Percentiles rank a stretch among this genome's conserved stretches.
Conservation (phyloP, 2,888 invertebrate genomes). For the Pseudeuparius sepicola region DNA sequence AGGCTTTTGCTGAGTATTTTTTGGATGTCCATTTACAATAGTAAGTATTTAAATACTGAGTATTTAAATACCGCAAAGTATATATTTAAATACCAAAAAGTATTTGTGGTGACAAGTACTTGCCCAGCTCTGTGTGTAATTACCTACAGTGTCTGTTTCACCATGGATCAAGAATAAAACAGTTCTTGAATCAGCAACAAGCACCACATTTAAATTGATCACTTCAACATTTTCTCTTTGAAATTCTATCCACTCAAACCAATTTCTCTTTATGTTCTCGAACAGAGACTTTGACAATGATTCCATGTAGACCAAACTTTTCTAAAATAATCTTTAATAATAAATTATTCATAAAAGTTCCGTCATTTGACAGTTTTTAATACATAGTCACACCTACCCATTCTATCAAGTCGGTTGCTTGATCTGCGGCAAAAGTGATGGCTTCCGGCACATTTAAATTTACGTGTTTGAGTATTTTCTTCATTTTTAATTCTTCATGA, state of each 20-base stretch:
- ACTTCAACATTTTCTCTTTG: constrained; percentile 22
- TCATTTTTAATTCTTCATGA: constrained; percentile 41
- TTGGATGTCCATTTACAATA: too few species aligned
- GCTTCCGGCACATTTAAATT: constrained; percentile 48
- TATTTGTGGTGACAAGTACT: too few species aligned
- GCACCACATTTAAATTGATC: constrained; percentile 40
- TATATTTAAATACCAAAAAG: too few species aligned
- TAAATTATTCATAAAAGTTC: too few species aligned
- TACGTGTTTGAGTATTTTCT: constrained; percentile 36
- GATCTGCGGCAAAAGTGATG: constrained; percentile 37
- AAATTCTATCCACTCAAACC: constrained; percentile 39
- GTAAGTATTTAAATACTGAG: too few species aligned
- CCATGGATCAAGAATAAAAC: constrained; percentile 43
- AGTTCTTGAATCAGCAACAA: constrained; percentile 44
- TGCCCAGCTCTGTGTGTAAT: too few species aligned
- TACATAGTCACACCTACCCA: constrained; percentile 31
- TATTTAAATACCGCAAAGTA: too few species aligned
- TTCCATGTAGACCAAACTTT: constrained; percentile 40
- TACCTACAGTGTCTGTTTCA: constrained; percentile 35
- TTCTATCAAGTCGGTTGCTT: constrained; percentile 34
- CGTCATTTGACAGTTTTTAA: constrained; percentile 1
- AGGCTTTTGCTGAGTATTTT: too few species aligned
- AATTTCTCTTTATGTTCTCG: constrained; percentile 37
- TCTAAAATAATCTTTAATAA: constrained; percentile 33
- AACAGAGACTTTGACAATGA: constrained; percentile 37